phyloP scores from a whole-genome alignment of 1,140 invertebrate genomes.

The Laodelphax striatellus region DNA sequence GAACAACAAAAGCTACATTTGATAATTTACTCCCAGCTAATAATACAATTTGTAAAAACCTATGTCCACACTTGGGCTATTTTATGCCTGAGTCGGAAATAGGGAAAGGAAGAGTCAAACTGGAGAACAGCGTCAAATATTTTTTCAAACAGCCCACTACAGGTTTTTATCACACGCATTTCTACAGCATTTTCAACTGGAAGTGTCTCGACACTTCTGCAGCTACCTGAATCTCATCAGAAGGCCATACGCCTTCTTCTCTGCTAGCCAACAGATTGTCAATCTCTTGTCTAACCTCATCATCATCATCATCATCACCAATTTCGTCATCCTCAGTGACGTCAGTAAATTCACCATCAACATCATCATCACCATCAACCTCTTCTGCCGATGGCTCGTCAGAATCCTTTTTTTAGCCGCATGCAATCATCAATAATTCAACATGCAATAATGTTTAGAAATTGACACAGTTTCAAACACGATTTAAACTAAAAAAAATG shows the following conservation, averaged over 20 bases:
- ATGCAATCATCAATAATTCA: background rate
- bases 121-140: too few relatives aligned
- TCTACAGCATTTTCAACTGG: background rate
- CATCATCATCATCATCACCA: constrained; percentile 29
- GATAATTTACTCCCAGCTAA: too few relatives aligned
- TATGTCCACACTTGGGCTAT: too few relatives aligned
- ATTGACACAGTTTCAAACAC: background rate
- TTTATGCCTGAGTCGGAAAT: too few relatives aligned
- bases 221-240: background rate
- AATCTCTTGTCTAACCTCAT: constrained; percentile 29
- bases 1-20: too few relatives aligned
- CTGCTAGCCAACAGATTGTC: constrained; percentile 27
- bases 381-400: background rate
- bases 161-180: background rate
- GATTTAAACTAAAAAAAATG: background rate
- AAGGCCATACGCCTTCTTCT: constrained; percentile 27
- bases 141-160: background rate
- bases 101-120: too few relatives aligned
- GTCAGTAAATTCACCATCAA: constrained; percentile 35
- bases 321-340: constrained; percentile 31
- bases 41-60: too few relatives aligned
- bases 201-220: background rate
- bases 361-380: constrained; percentile 31
- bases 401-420: background rate
- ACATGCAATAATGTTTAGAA: background rate